These are phyloP conservation scores for Gymnodraco acuticeps DNA, from an alignment of 2,797 vertebrate genomes.

Conservation along the genomic window DNA sequence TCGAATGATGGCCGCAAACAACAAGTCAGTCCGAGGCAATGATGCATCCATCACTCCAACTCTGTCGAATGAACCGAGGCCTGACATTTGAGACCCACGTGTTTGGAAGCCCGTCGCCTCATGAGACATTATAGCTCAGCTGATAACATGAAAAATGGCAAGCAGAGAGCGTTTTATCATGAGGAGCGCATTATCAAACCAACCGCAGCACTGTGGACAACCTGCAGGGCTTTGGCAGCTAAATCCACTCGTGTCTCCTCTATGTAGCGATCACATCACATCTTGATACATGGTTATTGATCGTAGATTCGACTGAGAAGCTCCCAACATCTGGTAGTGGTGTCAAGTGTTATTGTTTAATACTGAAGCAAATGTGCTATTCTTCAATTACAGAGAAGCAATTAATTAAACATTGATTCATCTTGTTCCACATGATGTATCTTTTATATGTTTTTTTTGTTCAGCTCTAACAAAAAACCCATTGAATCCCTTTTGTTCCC, in stretches of 20 bases:
- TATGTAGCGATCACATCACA: background rate
- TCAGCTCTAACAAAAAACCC: constrained; percentile 12
- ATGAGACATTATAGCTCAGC: constrained; percentile 53
- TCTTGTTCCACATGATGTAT: background rate
- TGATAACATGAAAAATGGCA: constrained; percentile 54
- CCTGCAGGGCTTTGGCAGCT: constrained; percentile 14
- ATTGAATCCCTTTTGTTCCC: background rate
- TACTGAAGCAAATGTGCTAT: background rate
- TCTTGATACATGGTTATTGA: constrained; percentile 50
- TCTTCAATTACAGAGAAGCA: background rate
- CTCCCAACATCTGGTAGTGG: background rate
- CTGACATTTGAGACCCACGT: constrained; percentile 52
- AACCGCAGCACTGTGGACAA: constrained; percentile 7
- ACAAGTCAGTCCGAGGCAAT: constrained; percentile 70
- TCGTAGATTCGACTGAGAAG: constrained; percentile 7
- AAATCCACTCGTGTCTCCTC: constrained; percentile 25
- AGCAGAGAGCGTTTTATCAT: constrained; percentile 46
- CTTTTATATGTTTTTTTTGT: background rate
- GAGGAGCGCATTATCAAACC: constrained; percentile 29
- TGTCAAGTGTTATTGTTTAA: constrained; percentile 17
- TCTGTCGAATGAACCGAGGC: constrained; percentile 48
- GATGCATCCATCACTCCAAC: constrained; percentile 69
- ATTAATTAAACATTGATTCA: constrained; percentile 2
- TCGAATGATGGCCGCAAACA: constrained; percentile 56
- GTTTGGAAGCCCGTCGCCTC: constrained; percentile 34